Percentiles rank a stretch among this genome's conserved stretches.
Conservation (phyloP, 2,888 invertebrate genomes). For the Gymnosoma rotundatum region DNA sequence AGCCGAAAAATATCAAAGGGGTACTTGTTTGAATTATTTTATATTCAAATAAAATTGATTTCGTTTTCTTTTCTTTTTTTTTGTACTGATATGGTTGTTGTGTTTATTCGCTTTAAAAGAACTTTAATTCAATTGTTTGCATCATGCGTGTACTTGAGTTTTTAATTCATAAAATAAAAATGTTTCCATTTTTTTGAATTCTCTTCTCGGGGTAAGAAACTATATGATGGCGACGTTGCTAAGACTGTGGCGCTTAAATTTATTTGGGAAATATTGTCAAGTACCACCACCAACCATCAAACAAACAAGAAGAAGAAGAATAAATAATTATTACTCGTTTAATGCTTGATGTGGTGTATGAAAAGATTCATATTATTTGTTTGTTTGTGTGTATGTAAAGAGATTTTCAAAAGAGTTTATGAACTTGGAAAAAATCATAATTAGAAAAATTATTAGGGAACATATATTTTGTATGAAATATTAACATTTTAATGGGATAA, state of each 20-base stretch:
- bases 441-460: constrained; percentile 77
- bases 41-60: constrained; percentile 48
- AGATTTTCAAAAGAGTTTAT: constrained; percentile 43
- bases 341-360: background rate
- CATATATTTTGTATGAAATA: constrained; percentile 72
- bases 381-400: background rate
- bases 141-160: constrained; percentile 70
- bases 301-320: constrained; percentile 2
- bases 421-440: constrained; percentile 74
- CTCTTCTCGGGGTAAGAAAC: constrained; percentile 40
- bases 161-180: constrained; percentile 50
- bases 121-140: constrained; percentile 70
- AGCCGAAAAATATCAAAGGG: constrained; percentile 69
- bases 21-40: constrained; percentile 61
- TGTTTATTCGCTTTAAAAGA: constrained; percentile 48
- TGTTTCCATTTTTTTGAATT: constrained; percentile 22
- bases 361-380: background rate
- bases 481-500: constrained; percentile 69
- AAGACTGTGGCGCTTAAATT: constrained; percentile 45
- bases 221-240: constrained; percentile 22
- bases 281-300: constrained; percentile 36
- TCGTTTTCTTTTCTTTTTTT: constrained; percentile 11
- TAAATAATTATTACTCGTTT: background rate
- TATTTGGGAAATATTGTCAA: constrained; percentile 38
- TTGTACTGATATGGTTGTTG: background rate